These are phyloP conservation scores for Sialis lutaria DNA, from an alignment of 2,888 invertebrate genomes.

Conservation along the genomic window DNA sequence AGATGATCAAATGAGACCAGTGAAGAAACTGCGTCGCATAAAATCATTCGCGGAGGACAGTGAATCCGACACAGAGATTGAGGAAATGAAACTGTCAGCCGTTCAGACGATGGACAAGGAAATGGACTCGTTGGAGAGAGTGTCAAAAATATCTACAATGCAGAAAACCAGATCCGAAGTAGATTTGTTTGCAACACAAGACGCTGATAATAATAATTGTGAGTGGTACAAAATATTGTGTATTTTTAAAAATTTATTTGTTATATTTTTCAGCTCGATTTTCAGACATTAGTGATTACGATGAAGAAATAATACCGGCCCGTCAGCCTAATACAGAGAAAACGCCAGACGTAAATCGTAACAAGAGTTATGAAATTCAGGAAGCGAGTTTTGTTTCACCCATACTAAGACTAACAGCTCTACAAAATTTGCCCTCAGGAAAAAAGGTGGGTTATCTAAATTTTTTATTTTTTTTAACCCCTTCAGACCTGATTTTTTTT, in stretches of 20 bases:
- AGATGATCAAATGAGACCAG: background rate
- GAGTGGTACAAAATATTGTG: no score
- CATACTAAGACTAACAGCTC: conserved; percentile 24
- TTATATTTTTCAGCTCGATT: no score
- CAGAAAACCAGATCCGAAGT: no score
- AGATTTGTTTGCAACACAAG: no score
- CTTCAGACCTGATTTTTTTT: no score
- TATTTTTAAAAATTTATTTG: no score
- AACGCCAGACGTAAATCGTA: conserved; percentile 13
- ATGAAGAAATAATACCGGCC: conserved; percentile 18
- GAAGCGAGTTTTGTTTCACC: conserved; percentile 28
- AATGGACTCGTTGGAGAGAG: background rate
- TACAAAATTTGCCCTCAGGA: conserved; percentile 22
- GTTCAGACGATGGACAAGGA: background rate
- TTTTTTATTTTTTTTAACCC: no score
- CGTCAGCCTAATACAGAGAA: conserved; percentile 15
- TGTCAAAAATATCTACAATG: no score
- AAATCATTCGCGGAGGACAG: conserved; percentile 16
- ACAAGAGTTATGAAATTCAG: conserved; percentile 10
- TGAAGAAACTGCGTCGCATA: conserved; percentile 7
- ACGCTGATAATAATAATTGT: no score
- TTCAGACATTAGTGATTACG: conserved; percentile 12
- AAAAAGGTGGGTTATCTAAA: conserved; percentile 17
- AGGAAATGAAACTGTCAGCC: conserved; percentile 8
- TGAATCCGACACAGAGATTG: conserved; percentile 8